These are phyloP conservation scores for Arnoldichthys spilopterus DNA, from an alignment of 2,797 vertebrate genomes.

Conservation along the genomic window DNA sequence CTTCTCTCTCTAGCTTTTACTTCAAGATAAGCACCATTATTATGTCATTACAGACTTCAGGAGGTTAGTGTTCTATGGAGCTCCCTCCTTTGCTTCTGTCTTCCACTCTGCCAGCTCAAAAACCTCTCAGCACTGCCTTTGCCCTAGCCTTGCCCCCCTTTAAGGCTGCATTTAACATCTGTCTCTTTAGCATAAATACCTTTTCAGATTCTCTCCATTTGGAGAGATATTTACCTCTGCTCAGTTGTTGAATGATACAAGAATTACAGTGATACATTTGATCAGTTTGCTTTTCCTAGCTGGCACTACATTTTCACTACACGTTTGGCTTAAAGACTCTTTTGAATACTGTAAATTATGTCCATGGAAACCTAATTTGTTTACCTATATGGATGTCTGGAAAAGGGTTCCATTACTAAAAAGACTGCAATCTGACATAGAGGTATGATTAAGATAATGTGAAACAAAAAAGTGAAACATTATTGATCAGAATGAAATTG, in stretches of 20 bases:
- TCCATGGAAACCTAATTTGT: slow-evolving; percentile 8
- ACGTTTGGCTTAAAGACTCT: not conserved
- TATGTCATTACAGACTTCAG: slow-evolving; percentile 35
- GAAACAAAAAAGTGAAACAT: too few species aligned
- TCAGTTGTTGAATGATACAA: slow-evolving; percentile 17
- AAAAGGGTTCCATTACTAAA: not conserved
- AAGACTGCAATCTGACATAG: not conserved
- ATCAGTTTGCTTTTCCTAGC: not conserved
- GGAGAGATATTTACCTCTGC: slow-evolving; percentile 26
- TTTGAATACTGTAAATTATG: not conserved
- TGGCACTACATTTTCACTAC: not conserved
- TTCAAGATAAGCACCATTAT: slow-evolving; percentile 47
- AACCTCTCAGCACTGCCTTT: slow-evolving; percentile 19
- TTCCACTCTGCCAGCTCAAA: slow-evolving; percentile 19
- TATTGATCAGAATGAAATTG: not conserved
- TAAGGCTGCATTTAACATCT: slow-evolving; percentile 21
- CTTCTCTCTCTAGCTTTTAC: slow-evolving; percentile 49
- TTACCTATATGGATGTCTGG: not conserved
- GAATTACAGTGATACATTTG: not conserved
- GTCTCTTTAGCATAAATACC: slow-evolving; percentile 27
- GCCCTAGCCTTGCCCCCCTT: slow-evolving; percentile 21
- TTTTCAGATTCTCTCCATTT: slow-evolving; percentile 27
- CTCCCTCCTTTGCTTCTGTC: not conserved
- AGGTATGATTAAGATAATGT: too few species aligned
- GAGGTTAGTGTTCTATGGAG: slow-evolving; percentile 11